phyloP scores from a whole-genome alignment of 2,888 invertebrate species.

The Drosophila meridiana region DNA sequence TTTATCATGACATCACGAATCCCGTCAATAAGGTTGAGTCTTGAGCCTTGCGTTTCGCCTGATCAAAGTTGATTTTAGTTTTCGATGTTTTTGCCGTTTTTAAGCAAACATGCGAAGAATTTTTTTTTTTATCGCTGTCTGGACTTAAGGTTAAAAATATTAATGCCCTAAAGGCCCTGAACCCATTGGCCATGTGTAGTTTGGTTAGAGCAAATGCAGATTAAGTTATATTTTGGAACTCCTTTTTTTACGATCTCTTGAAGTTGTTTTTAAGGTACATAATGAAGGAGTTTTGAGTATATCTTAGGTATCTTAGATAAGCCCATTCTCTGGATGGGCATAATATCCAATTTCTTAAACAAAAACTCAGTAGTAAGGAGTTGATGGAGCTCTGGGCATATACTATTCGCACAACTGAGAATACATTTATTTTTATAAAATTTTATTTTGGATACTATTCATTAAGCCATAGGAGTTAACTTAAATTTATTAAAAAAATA shows the following conservation, averaged over 20 bases:
- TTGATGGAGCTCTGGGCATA: too few relatives aligned
- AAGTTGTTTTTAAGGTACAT: neutral
- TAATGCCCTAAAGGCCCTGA: neutral
- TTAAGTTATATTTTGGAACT: neutral
- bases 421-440: too few relatives aligned
- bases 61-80: neutral
- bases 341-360: too few relatives aligned
- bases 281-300: too few relatives aligned
- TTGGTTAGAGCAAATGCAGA: neutral
- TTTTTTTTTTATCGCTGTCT: neutral
- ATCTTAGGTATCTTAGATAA: too few relatives aligned
- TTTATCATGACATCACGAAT: conserved; percentile 42
- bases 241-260: neutral
- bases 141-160: neutral
- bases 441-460: too few relatives aligned
- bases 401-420: too few relatives aligned
- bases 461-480: too few relatives aligned
- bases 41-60: neutral
- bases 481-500: too few relatives aligned
- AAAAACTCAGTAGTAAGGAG: too few relatives aligned
- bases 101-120: neutral
- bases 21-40: neutral
- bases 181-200: neutral
- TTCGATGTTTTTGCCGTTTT: neutral
- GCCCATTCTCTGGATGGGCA: too few relatives aligned